Percentiles rank a stretch among this genome's conserved stretches.
phyloP scores from a whole-genome alignment of 2,888 invertebrate genomes.

The Stramonita haemastoma region DNA sequence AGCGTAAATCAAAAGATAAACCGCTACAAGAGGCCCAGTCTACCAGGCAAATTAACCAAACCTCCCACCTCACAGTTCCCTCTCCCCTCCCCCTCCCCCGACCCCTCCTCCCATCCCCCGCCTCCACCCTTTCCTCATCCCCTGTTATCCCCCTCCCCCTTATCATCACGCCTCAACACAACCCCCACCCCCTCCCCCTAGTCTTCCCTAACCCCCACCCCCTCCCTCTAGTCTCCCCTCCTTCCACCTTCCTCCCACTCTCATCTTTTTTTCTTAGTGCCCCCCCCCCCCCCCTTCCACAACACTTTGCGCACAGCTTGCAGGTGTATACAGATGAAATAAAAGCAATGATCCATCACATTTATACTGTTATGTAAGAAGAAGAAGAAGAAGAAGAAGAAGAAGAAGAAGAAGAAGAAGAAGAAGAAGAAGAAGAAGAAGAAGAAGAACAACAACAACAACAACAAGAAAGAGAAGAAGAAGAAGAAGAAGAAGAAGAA shows the following conservation, averaged over 20 bases:
- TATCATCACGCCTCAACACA: too few species aligned
- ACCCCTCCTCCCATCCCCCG: neutral
- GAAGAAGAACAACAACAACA: neutral
- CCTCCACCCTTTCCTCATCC: neutral
- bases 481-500: neutral
- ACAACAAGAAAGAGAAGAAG: neutral
- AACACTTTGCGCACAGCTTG: neutral
- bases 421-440: neutral
- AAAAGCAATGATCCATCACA: neutral
- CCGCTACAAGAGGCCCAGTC: neutral
- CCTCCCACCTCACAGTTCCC: too few species aligned
- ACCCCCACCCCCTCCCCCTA: too few species aligned
- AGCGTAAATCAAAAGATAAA: neutral
- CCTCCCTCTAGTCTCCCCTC: neutral
- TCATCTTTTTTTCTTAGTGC: neutral
- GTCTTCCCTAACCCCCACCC: too few species aligned
- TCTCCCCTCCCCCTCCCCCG: neutral
- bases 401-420: neutral
- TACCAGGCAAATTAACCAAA: too few species aligned
- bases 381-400: neutral
- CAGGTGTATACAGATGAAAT: neutral
- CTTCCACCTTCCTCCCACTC: neutral
- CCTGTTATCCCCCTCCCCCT: too few species aligned
- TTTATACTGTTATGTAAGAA: neutral
- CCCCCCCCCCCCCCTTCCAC: neutral